Evolutionary conservation across 2,888 invertebrate species (phyloP).

Genomic region (Scaptomyza cyrtandrae): DNA sequence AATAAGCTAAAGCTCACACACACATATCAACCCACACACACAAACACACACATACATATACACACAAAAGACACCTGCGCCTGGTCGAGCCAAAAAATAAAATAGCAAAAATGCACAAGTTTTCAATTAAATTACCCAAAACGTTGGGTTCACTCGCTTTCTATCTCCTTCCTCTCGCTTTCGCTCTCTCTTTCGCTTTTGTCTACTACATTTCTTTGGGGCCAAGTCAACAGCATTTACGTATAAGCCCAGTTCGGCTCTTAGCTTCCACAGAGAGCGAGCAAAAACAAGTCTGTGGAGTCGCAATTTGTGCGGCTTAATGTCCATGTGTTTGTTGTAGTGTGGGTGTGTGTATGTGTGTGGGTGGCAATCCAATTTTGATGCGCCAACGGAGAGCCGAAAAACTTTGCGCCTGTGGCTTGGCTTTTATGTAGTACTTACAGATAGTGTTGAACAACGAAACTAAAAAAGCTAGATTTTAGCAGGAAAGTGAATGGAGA

Average conservation of each 20-base stretch:
- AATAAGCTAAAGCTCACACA: constrained; percentile 40
- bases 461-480: constrained; percentile 5
- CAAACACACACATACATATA: constrained; percentile 11
- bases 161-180: not conserved
- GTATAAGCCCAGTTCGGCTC: constrained; percentile 1
- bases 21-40: not conserved
- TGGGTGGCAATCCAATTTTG: constrained; percentile 72
- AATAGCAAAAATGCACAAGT: constrained; percentile 72
- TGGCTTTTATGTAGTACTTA: constrained; percentile 36
- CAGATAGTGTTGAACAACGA: not conserved
- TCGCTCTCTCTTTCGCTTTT: not conserved
- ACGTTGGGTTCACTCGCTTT: constrained; percentile 20
- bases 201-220: not conserved
- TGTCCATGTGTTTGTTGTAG: not conserved
- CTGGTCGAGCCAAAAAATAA: constrained; percentile 30
- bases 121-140: constrained; percentile 77
- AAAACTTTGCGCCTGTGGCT: constrained; percentile 43
- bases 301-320: constrained; percentile 5
- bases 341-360: constrained; percentile 5
- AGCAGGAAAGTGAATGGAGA: not conserved
- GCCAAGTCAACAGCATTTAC: constrained; percentile 37
- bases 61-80: constrained; percentile 18
- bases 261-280: not conserved
- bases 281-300: constrained; percentile 1
- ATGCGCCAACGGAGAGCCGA: constrained; percentile 53